phyloP scores from a whole-genome alignment of 1,140 invertebrate genomes.

The Solen grandis region DNA sequence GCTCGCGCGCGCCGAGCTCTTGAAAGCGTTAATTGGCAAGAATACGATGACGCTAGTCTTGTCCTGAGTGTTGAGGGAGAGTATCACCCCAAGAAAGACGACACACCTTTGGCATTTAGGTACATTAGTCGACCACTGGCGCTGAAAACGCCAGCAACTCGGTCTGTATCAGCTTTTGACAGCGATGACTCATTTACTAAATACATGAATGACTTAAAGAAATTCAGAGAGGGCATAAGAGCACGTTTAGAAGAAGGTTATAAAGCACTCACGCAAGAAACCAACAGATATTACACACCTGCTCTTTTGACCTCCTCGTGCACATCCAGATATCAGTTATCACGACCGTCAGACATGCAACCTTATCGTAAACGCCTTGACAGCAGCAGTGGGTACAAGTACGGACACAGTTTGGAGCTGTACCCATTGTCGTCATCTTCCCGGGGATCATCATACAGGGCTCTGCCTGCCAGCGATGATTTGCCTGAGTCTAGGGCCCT shows the following conservation, averaged over 20 bases:
- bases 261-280: conserved; percentile 51
- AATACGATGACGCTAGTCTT: conserved; percentile 63
- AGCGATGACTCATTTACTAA: conserved; percentile 62
- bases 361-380: conserved; percentile 55
- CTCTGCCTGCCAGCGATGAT: conserved; percentile 29
- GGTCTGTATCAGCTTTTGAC: conserved; percentile 23
- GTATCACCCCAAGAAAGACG: conserved; percentile 54
- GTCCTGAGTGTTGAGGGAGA: conserved; percentile 67
- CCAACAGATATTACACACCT: conserved; percentile 21
- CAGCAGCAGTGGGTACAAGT: conserved; percentile 36
- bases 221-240: conserved; percentile 64
- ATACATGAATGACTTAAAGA: conserved; percentile 63
- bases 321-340: conserved; percentile 15
- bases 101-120: conserved; percentile 58
- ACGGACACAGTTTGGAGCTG: conserved; percentile 58
- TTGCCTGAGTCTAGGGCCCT: conserved; percentile 44
- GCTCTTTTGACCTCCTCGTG: conserved; percentile 30
- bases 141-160: conserved; percentile 60
- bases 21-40: conserved; percentile 56
- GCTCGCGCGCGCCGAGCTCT: conserved; percentile 59
- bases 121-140: conserved; percentile 62
- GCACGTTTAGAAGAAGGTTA: conserved; percentile 63
- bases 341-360: conserved; percentile 22
- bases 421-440: conserved; percentile 48
- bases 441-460: conserved; percentile 23